Percentiles rank a stretch among this genome's conserved stretches.
Conservation (phyloP, 2,113 vertebrate genomes). For the Uropsilus gracilis region DNA sequence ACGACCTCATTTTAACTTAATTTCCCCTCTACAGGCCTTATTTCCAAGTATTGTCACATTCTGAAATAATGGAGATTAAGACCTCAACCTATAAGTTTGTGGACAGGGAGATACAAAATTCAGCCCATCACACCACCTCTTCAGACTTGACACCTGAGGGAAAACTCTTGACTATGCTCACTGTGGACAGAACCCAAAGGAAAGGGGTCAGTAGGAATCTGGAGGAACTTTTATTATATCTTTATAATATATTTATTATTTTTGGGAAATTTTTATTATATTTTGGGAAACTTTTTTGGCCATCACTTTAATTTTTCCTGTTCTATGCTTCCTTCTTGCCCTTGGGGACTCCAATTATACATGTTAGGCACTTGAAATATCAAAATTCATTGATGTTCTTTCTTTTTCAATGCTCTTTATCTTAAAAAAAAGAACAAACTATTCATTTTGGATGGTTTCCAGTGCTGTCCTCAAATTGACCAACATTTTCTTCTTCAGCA, state of each 20-base stretch:
- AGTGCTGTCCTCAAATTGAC: background rate
- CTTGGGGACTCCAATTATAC: background rate
- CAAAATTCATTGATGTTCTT: background rate
- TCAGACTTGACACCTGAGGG: background rate
- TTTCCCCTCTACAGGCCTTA: background rate
- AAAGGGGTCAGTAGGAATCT: background rate
- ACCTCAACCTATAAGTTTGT: background rate
- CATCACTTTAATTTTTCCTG: background rate
- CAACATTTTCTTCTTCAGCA: background rate
- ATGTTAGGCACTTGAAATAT: background rate
- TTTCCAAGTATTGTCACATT: background rate
- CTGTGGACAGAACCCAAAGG: background rate
- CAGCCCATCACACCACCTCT: background rate
- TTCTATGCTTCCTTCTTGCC: background rate
- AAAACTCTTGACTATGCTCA: no score
- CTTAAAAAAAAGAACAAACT: background rate
- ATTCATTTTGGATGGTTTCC: background rate
- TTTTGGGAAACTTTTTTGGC: background rate
- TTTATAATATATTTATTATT: no score
- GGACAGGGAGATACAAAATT: no score
- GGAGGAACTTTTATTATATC: no score
- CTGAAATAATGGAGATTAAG: background rate
- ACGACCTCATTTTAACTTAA: background rate
- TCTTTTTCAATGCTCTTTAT: background rate
- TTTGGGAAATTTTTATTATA: slow-evolving; percentile 18